Evolutionary conservation across 2,797 vertebrate species (phyloP), one percentile per base, ranked within the genome.

Genomic region (Neosilurus mollespiculum): DNA sequence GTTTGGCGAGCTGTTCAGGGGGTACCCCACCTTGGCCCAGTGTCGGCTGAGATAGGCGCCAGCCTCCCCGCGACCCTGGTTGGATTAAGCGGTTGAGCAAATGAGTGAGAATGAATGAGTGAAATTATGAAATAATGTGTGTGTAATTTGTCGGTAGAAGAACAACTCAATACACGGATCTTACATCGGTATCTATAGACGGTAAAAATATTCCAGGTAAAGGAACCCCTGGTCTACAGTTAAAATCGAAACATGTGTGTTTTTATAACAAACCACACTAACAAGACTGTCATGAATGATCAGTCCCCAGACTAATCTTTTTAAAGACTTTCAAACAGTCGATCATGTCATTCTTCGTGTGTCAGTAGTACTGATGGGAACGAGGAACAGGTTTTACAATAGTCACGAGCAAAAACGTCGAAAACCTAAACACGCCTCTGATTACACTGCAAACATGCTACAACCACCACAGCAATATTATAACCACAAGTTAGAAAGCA

Each of bases 371-470:
- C 18, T 14, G 56, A 12, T 9, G 56, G 20, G 4, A 61, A 51
- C 15, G 26, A 78, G 59, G 59, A 51, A 78, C 76, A 49, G 59
- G 76, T 15, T 62, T 78, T 78, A 51, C 15, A 78, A 49, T 24
- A 49, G 76, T 64, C 76, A 78, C 61, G 51, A 61, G n/a, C 43
- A 51, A 24, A 78, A 58, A 72, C 70, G 2, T 59, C 43, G 10
- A 56, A 62, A 81, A 81, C 69, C 15, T 72, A 30, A 72, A 72
- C 16, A 71, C 69, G 61, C 11, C 22, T 62, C 58, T 62, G 66
- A 82, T 82, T 51, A 65, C 80, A 81, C 54, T n/a, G 78, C 64
- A 80, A 24, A 78, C 58, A 81, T 49, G 58, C 24, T 78, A 78
- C 22, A 62, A 62, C 76, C 54, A 62, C 76, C 62, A 75, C 71